Conservation (phyloP, 2,888 invertebrate species). For the Eledona agricola region DNA sequence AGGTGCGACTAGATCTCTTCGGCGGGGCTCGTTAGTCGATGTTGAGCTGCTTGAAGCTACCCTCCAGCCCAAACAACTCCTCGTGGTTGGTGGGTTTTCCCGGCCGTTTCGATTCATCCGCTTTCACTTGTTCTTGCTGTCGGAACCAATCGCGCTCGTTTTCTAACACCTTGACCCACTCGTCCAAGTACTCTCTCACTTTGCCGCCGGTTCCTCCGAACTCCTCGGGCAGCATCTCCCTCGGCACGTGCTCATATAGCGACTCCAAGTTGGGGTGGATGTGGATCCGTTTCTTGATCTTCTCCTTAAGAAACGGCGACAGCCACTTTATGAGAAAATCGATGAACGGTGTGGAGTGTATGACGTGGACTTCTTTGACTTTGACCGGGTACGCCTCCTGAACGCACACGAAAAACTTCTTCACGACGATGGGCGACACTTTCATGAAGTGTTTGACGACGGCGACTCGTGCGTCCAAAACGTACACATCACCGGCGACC, state of each 20-base stretch:
- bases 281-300: slow-evolving; percentile 83
- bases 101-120: slow-evolving; percentile 81
- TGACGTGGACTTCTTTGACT: slow-evolving; percentile 85
- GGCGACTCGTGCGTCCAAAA: slow-evolving; percentile 80
- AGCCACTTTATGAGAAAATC: slow-evolving; percentile 87
- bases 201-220: slow-evolving; percentile 84
- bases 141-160: slow-evolving; percentile 83
- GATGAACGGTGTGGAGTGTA: slow-evolving; percentile 83
- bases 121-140: slow-evolving; percentile 79
- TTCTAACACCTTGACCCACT: slow-evolving; percentile 83
- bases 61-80: slow-evolving; percentile 88
- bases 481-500: slow-evolving; percentile 85
- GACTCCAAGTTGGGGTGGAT: slow-evolving; percentile 79
- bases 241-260: slow-evolving; percentile 80
- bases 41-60: slow-evolving; percentile 84
- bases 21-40: too few relatives aligned
- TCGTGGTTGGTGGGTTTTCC: slow-evolving; percentile 87
- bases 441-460: slow-evolving; percentile 84
- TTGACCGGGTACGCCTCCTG: slow-evolving; percentile 91
- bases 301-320: slow-evolving; percentile 87
- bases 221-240: slow-evolving; percentile 81
- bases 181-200: slow-evolving; percentile 71
- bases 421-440: slow-evolving; percentile 81
- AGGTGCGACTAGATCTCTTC: too few relatives aligned
- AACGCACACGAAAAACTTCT: slow-evolving; percentile 86